These are phyloP conservation scores for Iselma pallidipennis DNA, from an alignment of 2,888 invertebrate species.

Conservation along the genomic window DNA sequence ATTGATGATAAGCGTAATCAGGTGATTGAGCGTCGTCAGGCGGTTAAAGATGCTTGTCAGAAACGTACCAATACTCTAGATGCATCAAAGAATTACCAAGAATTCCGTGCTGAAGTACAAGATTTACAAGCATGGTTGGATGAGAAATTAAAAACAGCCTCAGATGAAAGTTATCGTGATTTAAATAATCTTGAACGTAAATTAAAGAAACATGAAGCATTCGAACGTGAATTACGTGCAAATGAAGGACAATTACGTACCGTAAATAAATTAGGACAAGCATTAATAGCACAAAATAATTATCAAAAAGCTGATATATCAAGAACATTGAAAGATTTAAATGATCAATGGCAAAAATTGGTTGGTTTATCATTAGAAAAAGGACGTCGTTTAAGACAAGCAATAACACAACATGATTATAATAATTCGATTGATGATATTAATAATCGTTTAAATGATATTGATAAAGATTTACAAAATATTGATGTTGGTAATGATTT, in stretches of 20 bases:
- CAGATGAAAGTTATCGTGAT: conserved; percentile 91
- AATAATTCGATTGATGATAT: conserved; percentile 88
- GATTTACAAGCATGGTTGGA: conserved; percentile 89
- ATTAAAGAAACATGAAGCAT: conserved; percentile 95
- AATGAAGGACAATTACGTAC: conserved; percentile 90
- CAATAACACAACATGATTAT: conserved; percentile 79
- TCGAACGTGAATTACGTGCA: conserved; percentile 91
- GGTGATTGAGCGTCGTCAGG: conserved; percentile 74
- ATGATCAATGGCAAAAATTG: conserved; percentile 77
- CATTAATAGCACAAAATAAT: conserved; percentile 71
- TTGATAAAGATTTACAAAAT: conserved; percentile 77
- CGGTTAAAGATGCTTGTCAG: conserved; percentile 75
- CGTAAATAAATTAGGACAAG: conserved; percentile 80
- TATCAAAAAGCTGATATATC: conserved; percentile 73
- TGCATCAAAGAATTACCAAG: conserved; percentile 87
- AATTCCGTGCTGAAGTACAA: conserved; percentile 90
- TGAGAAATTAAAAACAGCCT: conserved; percentile 89
- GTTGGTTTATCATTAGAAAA: conserved; percentile 67
- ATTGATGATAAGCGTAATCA: conserved; percentile 74
- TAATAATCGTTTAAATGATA: conserved; percentile 80
- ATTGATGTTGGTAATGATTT: conserved; percentile 87
- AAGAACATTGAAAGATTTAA: conserved; percentile 68
- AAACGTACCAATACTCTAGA: conserved; percentile 75
- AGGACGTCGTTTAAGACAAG: conserved; percentile 83
- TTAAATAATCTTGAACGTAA: conserved; percentile 88